These are phyloP conservation scores for Morelia viridis DNA, from an alignment of 2,797 vertebrate genomes.

Conservation along the genomic window DNA sequence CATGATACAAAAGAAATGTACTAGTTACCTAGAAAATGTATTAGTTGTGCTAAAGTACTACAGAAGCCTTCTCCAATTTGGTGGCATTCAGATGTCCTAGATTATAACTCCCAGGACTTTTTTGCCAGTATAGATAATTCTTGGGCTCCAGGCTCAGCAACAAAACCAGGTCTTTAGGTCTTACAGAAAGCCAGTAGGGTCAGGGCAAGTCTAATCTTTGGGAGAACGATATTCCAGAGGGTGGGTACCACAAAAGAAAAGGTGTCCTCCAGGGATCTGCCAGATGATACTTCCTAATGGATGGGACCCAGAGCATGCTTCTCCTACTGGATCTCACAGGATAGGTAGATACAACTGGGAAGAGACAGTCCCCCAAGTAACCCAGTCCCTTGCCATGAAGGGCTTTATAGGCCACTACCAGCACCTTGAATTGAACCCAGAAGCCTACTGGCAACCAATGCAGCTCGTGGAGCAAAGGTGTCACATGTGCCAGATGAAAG, in stretches of 20 bases:
- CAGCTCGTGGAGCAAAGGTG: neutral
- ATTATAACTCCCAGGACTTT: neutral
- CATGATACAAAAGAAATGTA: neutral
- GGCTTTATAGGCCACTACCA: neutral
- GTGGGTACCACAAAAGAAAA: neutral
- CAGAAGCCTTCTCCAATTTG: neutral
- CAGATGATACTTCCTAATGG: neutral
- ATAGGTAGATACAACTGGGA: neutral
- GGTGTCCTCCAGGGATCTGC: neutral
- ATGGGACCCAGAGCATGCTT: neutral
- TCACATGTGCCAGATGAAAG: neutral
- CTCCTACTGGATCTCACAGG: neutral
- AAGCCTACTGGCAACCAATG: neutral
- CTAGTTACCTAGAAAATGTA: neutral
- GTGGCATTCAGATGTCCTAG: neutral
- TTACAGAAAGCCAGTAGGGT: neutral
- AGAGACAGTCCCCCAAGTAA: neutral
- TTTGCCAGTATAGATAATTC: neutral
- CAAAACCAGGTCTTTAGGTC: neutral
- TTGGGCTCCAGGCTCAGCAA: neutral
- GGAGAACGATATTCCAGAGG: neutral
- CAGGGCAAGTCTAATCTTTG: neutral
- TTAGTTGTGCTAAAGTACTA: neutral
- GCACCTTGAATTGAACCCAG: neutral
- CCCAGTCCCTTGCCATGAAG: neutral